These are phyloP conservation scores for Hypomecis punctinalis DNA, from an alignment of 2,888 invertebrate species.

Conservation along the genomic window DNA sequence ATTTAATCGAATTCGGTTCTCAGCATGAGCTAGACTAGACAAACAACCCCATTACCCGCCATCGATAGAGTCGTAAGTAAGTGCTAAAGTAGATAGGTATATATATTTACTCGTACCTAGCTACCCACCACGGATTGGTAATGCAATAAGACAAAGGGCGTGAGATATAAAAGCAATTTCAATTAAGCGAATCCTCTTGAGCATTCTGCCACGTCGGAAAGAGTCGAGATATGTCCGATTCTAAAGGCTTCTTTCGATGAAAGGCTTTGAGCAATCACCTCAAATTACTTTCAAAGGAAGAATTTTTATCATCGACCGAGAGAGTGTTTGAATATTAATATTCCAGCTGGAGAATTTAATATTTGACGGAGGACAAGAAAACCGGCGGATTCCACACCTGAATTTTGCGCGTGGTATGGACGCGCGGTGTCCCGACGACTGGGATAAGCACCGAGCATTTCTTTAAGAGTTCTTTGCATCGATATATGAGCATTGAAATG, in stretches of 20 bases:
- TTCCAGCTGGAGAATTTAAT: constrained; percentile 69
- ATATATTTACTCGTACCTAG: not conserved
- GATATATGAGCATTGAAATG: no score
- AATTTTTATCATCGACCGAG: constrained; percentile 56
- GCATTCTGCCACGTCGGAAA: constrained; percentile 44
- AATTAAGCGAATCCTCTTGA: constrained; percentile 45
- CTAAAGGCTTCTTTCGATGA: constrained; percentile 51
- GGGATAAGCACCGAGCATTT: constrained; percentile 57
- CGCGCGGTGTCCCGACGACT: constrained; percentile 53
- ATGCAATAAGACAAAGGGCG: constrained; percentile 42
- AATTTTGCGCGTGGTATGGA: constrained; percentile 67
- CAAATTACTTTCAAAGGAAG: constrained; percentile 63
- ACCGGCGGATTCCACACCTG: constrained; percentile 59
- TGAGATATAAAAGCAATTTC: constrained; percentile 41
- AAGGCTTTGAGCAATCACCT: constrained; percentile 70
- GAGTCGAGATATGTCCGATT: constrained; percentile 43
- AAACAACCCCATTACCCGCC: constrained; percentile 42
- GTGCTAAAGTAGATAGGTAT: constrained; percentile 38
- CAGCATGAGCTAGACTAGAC: constrained; percentile 36
- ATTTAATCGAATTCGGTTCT: constrained; percentile 32
- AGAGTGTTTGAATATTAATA: constrained; percentile 73
- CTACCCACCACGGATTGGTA: constrained; percentile 33
- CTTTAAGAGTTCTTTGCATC: constrained; percentile 57
- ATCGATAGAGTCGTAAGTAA: constrained; percentile 26
- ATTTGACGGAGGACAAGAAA: constrained; percentile 68